These are phyloP conservation scores for Malacoraja senta DNA, from an alignment of 2,797 vertebrate species.

Conservation along the genomic window DNA sequence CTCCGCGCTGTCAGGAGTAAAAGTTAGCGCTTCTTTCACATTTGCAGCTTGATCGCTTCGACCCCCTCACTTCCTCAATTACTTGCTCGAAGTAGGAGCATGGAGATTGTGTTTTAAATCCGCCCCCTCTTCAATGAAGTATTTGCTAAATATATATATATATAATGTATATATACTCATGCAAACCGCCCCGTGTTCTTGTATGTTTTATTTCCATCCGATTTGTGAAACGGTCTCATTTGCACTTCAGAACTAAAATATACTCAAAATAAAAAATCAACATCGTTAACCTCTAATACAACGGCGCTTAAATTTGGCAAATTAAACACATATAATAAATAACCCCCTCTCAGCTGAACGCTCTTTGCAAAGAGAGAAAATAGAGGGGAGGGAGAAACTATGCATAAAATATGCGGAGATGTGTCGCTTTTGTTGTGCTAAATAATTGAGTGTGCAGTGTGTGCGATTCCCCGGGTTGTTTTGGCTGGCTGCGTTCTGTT, in stretches of 20 bases:
- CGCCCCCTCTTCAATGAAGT: not conserved
- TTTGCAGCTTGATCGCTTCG: not conserved
- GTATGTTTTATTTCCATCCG: not conserved
- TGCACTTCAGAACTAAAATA: not conserved
- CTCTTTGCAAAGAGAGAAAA: not conserved
- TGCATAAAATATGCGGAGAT: constrained; percentile 38
- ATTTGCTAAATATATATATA: not conserved
- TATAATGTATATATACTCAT: not conserved
- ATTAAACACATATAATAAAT: constrained; percentile 17
- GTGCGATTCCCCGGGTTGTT: constrained; percentile 31
- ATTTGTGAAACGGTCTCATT: not conserved
- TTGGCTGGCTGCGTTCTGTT: constrained; percentile 25
- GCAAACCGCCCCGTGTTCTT: not conserved
- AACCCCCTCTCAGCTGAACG: not conserved
- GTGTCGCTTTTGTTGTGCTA: constrained; percentile 33
- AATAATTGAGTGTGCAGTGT: constrained; percentile 33
- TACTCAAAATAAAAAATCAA: not conserved
- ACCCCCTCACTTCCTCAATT: not conserved
- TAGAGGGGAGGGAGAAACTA: not conserved
- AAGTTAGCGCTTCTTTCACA: not conserved
- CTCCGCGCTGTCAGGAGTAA: not conserved
- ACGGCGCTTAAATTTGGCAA: not conserved
- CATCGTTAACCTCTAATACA: not conserved
- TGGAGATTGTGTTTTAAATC: not conserved
- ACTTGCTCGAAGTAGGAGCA: too few species aligned